phyloP scores from a whole-genome alignment of 1,140 invertebrate genomes.

The Cyrtorhinus lividipennis region DNA sequence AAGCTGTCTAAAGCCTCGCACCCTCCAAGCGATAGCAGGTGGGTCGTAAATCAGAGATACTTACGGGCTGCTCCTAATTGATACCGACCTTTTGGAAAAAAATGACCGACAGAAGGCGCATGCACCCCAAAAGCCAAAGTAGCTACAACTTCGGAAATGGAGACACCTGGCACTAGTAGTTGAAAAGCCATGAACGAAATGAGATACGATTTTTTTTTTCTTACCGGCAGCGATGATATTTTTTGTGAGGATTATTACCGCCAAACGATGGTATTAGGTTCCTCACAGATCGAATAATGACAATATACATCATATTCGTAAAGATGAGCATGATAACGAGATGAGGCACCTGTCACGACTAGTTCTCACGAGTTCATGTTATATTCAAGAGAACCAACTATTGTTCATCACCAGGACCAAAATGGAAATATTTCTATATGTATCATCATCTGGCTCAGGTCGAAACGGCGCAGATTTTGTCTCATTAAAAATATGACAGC shows the following conservation, averaged over 20 bases:
- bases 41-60: slow-evolving; percentile 4
- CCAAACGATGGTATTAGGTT: neutral
- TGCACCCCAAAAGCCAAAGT: neutral
- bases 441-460: no score
- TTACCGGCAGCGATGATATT: neutral
- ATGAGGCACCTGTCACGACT: neutral
- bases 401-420: no score
- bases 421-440: no score
- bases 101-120: neutral
- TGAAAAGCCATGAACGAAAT: neutral
- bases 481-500: no score
- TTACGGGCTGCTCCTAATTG: neutral
- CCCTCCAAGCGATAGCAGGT: neutral
- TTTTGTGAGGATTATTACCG: neutral
- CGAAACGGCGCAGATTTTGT: no score
- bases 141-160: neutral
- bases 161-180: neutral
- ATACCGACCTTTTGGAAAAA: neutral
- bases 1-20: neutral
- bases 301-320: no score
- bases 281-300: no score
- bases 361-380: neutral
- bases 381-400: no score
- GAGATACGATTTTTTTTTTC: neutral
- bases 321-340: no score